phyloP scores from a whole-genome alignment of 1,140 invertebrate species.

The Harpegnathos saltator region DNA sequence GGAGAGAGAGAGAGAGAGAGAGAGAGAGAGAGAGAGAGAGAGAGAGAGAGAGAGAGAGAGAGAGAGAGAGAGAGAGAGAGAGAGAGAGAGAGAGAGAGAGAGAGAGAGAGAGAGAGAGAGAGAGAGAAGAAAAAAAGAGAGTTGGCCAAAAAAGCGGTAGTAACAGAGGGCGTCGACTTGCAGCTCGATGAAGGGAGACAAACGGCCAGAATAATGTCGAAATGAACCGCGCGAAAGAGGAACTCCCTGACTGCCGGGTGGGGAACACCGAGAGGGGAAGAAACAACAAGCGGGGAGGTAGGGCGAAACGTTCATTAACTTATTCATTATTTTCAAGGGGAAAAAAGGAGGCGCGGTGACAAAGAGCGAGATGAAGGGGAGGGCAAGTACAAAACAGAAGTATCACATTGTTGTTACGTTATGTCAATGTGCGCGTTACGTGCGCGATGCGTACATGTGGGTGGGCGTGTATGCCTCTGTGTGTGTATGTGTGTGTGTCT shows the following conservation, averaged over 20 bases:
- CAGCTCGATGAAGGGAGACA: conserved; percentile 28
- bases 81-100: too few relatives aligned
- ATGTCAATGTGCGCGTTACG: too few relatives aligned
- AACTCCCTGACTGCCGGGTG: neutral
- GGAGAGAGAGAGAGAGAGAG: too few relatives aligned
- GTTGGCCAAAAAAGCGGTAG: conserved; percentile 31
- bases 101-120: too few relatives aligned
- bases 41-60: too few relatives aligned
- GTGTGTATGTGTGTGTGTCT: too few relatives aligned
- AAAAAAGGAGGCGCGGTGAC: neutral
- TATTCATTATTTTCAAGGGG: conserved; percentile 18
- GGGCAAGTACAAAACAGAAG: neutral
- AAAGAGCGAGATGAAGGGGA: neutral
- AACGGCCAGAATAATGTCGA: conserved; percentile 21
- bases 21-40: too few relatives aligned
- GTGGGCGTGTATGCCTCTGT: too few relatives aligned
- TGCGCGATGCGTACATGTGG: too few relatives aligned
- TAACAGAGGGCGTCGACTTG: conserved; percentile 32
- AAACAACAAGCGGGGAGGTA: neutral
- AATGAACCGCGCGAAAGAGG: conserved; percentile 31
- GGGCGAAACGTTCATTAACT: neutral
- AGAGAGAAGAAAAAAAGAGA: neutral
- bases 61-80: too few relatives aligned
- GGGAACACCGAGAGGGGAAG: neutral
- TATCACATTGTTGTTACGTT: neutral